Conservation (phyloP, 2,888 invertebrate genomes). For the Hymenopus coronatus region DNA sequence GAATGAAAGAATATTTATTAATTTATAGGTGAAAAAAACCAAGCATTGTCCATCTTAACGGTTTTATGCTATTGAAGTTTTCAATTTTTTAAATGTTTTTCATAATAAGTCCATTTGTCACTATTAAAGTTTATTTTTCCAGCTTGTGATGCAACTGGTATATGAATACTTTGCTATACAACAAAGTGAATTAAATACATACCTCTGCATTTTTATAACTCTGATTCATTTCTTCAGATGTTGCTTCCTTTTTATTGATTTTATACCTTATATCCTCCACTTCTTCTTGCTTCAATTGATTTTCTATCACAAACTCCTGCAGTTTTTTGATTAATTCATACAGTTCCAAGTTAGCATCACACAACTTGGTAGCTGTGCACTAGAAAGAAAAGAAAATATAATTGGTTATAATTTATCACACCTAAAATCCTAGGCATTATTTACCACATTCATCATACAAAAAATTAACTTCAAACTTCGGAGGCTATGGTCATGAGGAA, state of each 20-base stretch:
- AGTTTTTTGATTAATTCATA: background rate
- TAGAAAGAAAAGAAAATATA: background rate
- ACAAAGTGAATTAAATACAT: background rate
- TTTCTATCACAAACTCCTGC: background rate
- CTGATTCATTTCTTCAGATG: background rate
- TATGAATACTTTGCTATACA: background rate
- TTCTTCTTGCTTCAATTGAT: background rate
- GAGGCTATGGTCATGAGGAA: no score
- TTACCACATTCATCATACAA: no score
- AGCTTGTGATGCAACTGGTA: background rate
- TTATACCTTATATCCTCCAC: background rate
- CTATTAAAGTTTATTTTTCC: background rate
- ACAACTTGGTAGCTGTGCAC: background rate
- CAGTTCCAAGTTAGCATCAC: background rate
- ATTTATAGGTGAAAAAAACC: no score
- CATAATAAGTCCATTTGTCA: background rate
- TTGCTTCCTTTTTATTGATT: background rate
- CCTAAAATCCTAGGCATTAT: no score
- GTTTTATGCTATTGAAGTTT: no score
- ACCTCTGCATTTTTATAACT: background rate
- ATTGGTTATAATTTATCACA: background rate
- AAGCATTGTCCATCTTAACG: no score
- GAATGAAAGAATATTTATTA: no score
- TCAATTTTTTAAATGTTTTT: no score
- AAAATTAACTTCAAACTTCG: no score